phyloP scores from a whole-genome alignment of 2,888 invertebrate genomes.

The Drosophila ezoana region DNA sequence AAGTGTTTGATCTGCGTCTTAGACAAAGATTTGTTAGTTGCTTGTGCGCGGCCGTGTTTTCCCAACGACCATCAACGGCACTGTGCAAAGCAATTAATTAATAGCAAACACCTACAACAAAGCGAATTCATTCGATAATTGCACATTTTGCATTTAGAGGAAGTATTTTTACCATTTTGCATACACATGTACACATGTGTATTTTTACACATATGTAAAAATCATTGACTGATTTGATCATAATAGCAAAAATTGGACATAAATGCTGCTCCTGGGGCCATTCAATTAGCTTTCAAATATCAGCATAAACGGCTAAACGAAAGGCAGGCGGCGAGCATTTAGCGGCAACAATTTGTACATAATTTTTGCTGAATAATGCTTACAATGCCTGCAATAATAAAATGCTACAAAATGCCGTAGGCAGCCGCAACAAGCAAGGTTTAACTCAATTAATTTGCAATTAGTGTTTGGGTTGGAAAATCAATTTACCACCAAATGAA shows the following conservation, averaged over 20 bases:
- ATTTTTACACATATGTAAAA: constrained; percentile 12
- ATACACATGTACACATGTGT: not conserved
- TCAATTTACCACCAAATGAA: constrained; percentile 20
- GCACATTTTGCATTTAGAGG: constrained; percentile 32
- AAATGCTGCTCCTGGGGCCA: constrained; percentile 46
- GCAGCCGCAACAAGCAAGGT: constrained; percentile 24
- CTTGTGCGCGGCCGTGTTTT: constrained; percentile 3
- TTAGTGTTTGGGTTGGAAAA: constrained; percentile 36
- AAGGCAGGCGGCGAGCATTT: constrained; percentile 26
- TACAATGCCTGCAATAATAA: constrained; percentile 30
- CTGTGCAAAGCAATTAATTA: constrained; percentile 67
- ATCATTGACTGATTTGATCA: constrained; percentile 27
- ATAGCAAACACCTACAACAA: constrained; percentile 61
- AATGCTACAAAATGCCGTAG: constrained; percentile 17
- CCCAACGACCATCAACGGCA: constrained; percentile 24
- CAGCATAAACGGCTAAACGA: constrained; percentile 48
- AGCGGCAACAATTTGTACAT: constrained; percentile 10
- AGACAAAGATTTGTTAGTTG: constrained; percentile 34
- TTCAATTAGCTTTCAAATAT: constrained; percentile 53
- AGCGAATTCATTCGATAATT: constrained; percentile 31
- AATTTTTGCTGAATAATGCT: constrained; percentile 23
- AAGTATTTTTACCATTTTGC: constrained; percentile 20
- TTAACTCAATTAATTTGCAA: constrained; percentile 60
- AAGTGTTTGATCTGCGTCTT: constrained; percentile 26
- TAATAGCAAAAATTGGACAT: constrained; percentile 33